Base-by-base conservation (phyloP, 2,888 invertebrate species). In the Belgica antarctica region DNA sequence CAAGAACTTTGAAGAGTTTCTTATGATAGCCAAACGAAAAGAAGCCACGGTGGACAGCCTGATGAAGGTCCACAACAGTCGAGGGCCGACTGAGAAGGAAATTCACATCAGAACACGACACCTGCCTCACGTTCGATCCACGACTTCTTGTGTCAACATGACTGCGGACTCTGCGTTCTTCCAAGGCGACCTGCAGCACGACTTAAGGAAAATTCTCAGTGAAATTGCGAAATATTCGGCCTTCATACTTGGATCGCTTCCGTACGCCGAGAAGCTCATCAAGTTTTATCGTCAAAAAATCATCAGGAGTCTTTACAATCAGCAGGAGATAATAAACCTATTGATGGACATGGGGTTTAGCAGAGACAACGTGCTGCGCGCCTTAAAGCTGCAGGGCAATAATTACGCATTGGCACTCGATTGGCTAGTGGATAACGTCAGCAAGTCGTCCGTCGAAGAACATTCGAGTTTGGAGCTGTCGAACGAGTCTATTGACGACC, bases 341-440 rank as follows among this genome's bases (percentile, higher is more conserved):
- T 27, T 70, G 17, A 27, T 24, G 12, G 70, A 70, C 8, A 70
- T 70, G 70, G 70, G 70, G 0, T 70, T 70, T 27, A 70, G 61
- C 41, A 24, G 19, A 7, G 47, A 61, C 1, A 41, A 61, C 22
- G 70, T 70, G 1, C 22, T 27, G 15, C 59, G 61, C 10, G 70
- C 70, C n/a, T 31, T 70, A n/a, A 70, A 61, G 34, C 19, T 70
- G 34, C 59, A 70, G 61, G 61, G 70, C 57, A 70, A 70, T 15
- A 70, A 70, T 46, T 70, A 70, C 27, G 15, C 41, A 1, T 12
- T 36, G n/a, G 70, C 70, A 15, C 70, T 70, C 1, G 70, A 70
- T 36, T 70, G 70, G 70, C 46, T 70, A 8, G 61, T 70, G 8
- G 70, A 70, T 7, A 70, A 70, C 57, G 61, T 70, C 2, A 25